Conservation (phyloP, 1,140 invertebrate species). For the Achatina immaculata region DNA sequence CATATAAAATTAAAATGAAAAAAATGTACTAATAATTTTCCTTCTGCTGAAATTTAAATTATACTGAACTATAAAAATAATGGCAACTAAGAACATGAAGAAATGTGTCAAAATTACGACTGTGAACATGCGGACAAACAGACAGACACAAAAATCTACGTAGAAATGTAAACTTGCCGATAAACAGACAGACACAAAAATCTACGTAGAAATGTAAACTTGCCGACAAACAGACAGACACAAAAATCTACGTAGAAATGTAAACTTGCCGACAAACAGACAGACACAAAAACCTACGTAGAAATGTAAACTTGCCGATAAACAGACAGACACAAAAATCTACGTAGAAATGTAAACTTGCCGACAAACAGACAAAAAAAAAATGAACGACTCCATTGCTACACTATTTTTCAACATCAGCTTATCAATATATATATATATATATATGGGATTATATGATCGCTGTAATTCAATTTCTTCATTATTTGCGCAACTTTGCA, state of each 20-base stretch:
- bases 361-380: background rate
- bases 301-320: background rate
- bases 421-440: background rate
- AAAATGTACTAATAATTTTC: too few relatives aligned
- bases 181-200: background rate
- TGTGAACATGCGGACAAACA: constrained; percentile 4
- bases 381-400: background rate
- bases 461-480: too few relatives aligned
- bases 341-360: background rate
- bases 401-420: background rate
- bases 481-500: too few relatives aligned
- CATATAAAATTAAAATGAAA: too few relatives aligned
- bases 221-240: background rate
- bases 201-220: background rate
- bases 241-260: background rate
- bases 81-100: too few relatives aligned
- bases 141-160: background rate
- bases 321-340: background rate
- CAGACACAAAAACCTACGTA: background rate
- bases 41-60: too few relatives aligned
- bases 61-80: too few relatives aligned
- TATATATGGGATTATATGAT: background rate
- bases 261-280: background rate
- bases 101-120: too few relatives aligned
- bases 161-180: background rate